These are phyloP conservation scores for Bombus polaris DNA, from an alignment of 1,140 invertebrate genomes.

Conservation along the genomic window DNA sequence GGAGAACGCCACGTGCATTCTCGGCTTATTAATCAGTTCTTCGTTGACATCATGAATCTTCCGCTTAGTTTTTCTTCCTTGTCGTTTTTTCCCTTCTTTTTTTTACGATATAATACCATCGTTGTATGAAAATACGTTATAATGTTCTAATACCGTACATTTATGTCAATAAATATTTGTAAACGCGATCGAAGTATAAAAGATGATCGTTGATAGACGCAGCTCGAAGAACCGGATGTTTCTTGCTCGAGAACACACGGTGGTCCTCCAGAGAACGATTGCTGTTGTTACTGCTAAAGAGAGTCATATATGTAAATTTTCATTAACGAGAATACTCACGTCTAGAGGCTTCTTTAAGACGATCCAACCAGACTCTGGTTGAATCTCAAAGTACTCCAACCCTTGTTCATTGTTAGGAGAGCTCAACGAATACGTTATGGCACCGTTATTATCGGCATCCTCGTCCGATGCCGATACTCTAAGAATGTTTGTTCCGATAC, in stretches of 20 bases:
- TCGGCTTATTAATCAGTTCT: slow-evolving; percentile 12
- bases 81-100: too few relatives aligned
- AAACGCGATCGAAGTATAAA: too few relatives aligned
- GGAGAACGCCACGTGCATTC: slow-evolving; percentile 52
- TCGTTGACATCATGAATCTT: neutral
- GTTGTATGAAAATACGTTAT: neutral
- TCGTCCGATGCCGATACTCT: slow-evolving; percentile 97
- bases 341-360: slow-evolving; percentile 96
- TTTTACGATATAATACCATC: neutral
- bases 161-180: neutral
- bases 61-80: too few relatives aligned
- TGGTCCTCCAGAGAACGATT: slow-evolving; percentile 46
- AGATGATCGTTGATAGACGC: neutral
- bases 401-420: slow-evolving; percentile 92
- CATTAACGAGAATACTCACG: slow-evolving; percentile 88
- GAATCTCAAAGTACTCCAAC: slow-evolving; percentile 97
- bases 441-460: slow-evolving; percentile 97
- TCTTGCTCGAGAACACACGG: slow-evolving; percentile 38
- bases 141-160: neutral
- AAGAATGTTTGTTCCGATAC: slow-evolving; percentile 96
- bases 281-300: slow-evolving; percentile 62
- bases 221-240: neutral
- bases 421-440: slow-evolving; percentile 95
- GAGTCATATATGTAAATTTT: slow-evolving; percentile 56
- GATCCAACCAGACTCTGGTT: slow-evolving; percentile 98